These are phyloP conservation scores for Tursiops truncatus DNA, from an alignment of 2,113 vertebrate species.

Conservation along the genomic window DNA sequence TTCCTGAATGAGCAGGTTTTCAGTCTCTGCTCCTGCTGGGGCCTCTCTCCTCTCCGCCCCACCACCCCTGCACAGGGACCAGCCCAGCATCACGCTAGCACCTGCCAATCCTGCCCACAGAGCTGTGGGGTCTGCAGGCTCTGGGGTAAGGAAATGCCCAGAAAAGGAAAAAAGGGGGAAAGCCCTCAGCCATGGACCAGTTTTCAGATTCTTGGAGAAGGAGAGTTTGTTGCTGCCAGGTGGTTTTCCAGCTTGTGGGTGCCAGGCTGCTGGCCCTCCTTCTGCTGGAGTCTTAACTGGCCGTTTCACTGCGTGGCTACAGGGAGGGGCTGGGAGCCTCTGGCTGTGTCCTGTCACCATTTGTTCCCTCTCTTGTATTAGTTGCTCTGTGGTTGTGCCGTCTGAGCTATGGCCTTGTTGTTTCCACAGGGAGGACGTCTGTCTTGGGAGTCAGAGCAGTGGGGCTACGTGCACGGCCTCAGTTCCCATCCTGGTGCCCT, in stretches of 20 bases:
- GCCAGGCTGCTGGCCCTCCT: neutral
- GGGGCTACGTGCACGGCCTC: fast-evolving
- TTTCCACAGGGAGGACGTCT: fast-evolving
- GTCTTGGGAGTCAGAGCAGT: fast-evolving
- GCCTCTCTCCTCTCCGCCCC: neutral
- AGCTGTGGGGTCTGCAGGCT: neutral
- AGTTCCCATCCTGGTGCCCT: neutral
- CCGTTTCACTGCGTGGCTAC: fast-evolving
- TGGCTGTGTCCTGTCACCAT: neutral
- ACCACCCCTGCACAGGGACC: fast-evolving
- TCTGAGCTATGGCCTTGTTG: fast-evolving
- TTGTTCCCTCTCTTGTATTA: fast-evolving
- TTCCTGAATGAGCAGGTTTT: fast-evolving
- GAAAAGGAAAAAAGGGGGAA: fast-evolving
- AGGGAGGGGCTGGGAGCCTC: neutral
- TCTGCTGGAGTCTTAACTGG: neutral
- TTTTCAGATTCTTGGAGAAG: neutral
- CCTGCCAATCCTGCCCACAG: fast-evolving
- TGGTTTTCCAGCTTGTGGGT: neutral
- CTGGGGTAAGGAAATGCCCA: neutral
- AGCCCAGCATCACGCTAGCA: fast-evolving
- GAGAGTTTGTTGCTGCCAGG: fast-evolving
- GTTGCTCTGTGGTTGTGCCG: fast-evolving
- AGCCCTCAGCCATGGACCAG: fast-evolving
- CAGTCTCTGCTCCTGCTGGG: fast-evolving